Conservation (phyloP, 2,888 invertebrate genomes). For the Noctua comes region DNA sequence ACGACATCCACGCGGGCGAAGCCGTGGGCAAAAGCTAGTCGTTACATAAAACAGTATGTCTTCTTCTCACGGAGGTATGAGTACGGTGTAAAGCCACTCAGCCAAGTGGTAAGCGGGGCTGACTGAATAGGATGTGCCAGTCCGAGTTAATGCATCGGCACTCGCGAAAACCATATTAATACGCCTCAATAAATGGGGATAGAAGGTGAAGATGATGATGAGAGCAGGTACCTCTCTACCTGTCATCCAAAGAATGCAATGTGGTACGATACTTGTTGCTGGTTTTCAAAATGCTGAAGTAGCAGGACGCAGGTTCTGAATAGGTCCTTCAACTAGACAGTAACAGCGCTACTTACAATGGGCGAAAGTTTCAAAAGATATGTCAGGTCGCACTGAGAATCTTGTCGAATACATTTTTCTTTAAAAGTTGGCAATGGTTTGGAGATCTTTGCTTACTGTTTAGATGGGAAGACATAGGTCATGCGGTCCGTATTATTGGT, state of each 20-base stretch:
- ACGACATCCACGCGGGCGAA: too few species aligned
- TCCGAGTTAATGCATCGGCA: background rate
- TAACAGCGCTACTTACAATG: conserved; percentile 39
- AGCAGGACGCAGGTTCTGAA: conserved; percentile 24
- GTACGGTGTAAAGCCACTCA: too few species aligned
- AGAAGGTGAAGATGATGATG: background rate
- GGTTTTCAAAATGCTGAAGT: conserved; percentile 34
- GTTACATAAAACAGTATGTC: background rate
- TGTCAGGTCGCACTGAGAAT: conserved; percentile 19
- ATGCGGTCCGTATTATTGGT: conserved; percentile 6
- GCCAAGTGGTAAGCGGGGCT: background rate
- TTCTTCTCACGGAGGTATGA: background rate
- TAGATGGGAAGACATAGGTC: background rate
- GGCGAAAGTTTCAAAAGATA: conserved; percentile 49
- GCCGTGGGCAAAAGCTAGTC: too few species aligned
- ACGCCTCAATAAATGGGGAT: background rate
- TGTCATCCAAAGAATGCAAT: background rate
- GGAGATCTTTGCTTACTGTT: conserved; percentile 1
- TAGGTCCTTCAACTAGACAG: conserved; percentile 24
- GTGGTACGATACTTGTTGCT: conserved; percentile 47
- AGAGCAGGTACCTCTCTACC: background rate
- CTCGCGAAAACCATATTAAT: background rate
- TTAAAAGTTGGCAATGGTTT: conserved; percentile 31
- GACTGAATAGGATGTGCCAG: background rate
- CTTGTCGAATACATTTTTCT: conserved; percentile 27